Base-by-base conservation (phyloP, 2,888 invertebrate genomes). In the Romanomermis culicivorax region DNA sequence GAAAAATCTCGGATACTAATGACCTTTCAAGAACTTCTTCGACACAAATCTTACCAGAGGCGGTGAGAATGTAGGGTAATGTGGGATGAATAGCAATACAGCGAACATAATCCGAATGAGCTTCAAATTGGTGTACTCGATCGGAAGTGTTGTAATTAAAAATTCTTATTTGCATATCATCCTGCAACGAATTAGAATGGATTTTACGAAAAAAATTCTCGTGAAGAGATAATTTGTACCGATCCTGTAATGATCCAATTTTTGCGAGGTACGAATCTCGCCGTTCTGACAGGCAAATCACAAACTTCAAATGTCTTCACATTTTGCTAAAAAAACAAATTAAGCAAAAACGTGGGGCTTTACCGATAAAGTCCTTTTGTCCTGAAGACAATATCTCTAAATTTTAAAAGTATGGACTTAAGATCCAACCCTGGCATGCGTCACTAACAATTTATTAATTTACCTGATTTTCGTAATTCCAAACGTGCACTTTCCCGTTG, bases 81-180 rank as follows among this genome's bases (percentile, higher is more conserved):
- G 88, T 85, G 2, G 97, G 95, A 74, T 97, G 97, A 14, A 97
- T 82, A 3, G 85, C 86, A 65, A 99, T 91, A 65, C 85, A 86
- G 59, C 93, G 77, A 26, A 99, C 81, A 71, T 99, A 97, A 73
- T 97, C 97, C 1, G 93, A 89, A 72, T 99, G 97, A 0, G 97
- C 97, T 70, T 99, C 97, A 71, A 85, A 93, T 2, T 85, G 79
- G 68, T 95, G 89, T 2, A 89, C 83, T 62, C 89, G 76, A 70
- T 99, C 97, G 61, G 95, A 71, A 0, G 97, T 97, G 71, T 99
- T 97, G 73, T 97, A 99, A 73, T 99, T 99, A 72, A 87, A 95
- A 29, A 95, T 83, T 58, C 95, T 78, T 27, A 97, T 82, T 58
- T 71, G 68, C 71, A 75, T 73, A 61, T 74, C 74, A 67, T 74